These are phyloP conservation scores for Mormyrus lacerda DNA, from an alignment of 2,113 vertebrate species.

Conservation along the genomic window DNA sequence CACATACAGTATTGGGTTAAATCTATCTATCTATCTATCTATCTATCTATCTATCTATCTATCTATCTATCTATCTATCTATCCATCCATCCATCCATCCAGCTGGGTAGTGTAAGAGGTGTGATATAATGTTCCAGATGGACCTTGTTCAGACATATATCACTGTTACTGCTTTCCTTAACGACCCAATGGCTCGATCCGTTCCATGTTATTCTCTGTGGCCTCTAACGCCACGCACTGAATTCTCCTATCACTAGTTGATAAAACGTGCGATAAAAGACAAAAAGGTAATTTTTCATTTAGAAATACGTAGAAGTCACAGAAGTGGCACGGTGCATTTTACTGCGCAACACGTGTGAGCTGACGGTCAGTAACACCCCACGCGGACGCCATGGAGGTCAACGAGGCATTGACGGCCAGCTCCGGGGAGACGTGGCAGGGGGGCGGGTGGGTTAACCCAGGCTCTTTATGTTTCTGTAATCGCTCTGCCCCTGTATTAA, in stretches of 20 bases:
- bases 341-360: neutral
- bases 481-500: constrained; percentile 56
- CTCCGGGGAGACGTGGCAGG: constrained; percentile 27
- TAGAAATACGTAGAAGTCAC: neutral
- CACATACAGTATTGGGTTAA: neutral
- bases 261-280: neutral
- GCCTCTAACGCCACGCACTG: neutral
- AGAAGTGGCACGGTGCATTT: neutral
- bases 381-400: constrained; percentile 39
- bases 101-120: neutral
- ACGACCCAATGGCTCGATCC: neutral
- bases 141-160: neutral
- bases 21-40: too few relatives aligned
- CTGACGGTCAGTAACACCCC: neutral
- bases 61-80: too few relatives aligned
- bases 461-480: constrained; percentile 45
- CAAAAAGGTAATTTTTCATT: neutral
- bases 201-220: neutral
- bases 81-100: too few relatives aligned
- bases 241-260: neutral
- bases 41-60: too few relatives aligned
- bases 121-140: neutral
- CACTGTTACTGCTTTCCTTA: neutral
- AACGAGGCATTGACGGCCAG: constrained; percentile 16
- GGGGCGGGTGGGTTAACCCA: constrained; percentile 42